Base-by-base conservation (phyloP, 2,113 vertebrate species). In the Myiozetetes cayanensis region DNA sequence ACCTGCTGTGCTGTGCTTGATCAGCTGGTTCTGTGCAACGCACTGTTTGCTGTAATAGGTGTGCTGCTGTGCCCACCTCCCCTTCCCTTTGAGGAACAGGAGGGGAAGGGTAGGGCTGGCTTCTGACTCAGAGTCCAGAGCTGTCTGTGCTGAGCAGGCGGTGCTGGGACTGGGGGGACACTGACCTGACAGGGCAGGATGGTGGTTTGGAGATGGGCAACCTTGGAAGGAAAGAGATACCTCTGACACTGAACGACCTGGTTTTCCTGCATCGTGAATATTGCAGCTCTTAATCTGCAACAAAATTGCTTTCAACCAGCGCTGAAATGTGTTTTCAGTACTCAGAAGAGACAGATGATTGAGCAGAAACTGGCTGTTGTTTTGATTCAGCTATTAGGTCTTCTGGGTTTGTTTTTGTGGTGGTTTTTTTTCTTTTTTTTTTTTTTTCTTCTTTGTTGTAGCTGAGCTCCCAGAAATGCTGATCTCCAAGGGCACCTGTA, bases 381-480 rank as follows among this genome's bases (percentile, higher is more conserved):
- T 91, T 87, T 73, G 53, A 76, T 93, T 82, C 74, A 43, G 66
- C 14, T 70, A 9, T 21, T 53, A 52, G 37, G 27, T 61, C 37
- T 92, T 89, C 35, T 81, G 46, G 18, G 30, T 41, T 80, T 39
- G 19, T 17, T 3, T 59, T 58, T 33, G 14, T 41, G 39, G 39
- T 46, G 3, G 4, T 37, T 23, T 47, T 43, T 4, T 10, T 35
- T 37, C 21, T 9, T 43, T 27, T 23, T 15, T 9, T 16, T 23
- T 8, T 65, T 70, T 78, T n/a, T 50, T 6, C 23, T 71, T 37
- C 43, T 93, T 93, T 96, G 66, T 94, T 70, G 47, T 43, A 86
- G 41, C 85, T 88, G 87, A 73, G 53, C 50, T 92, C 74, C 67
- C 68, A 83, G 75, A 94, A 95, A 53, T 58, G 75, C 90, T 90